Conservation (phyloP, 2,797 vertebrate species). For the Australoheros facetus region DNA sequence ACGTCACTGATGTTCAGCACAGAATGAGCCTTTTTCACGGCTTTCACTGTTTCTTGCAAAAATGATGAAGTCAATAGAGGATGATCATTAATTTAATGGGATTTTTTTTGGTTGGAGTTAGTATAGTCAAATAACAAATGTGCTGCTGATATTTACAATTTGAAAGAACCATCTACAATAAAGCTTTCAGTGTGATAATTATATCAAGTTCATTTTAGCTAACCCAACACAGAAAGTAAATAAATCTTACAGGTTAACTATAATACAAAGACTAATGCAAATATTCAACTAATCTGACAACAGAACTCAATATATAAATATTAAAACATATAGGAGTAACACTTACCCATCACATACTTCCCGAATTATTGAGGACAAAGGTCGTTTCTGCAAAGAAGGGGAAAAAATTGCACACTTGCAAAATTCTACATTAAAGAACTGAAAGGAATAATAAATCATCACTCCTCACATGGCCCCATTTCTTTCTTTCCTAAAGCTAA, state of each 20-base stretch:
- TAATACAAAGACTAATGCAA: no score
- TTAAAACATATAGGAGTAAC: background rate
- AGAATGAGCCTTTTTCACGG: background rate
- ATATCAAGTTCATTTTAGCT: background rate
- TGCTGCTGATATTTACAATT: background rate
- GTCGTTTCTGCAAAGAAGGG: slow-evolving; percentile 88
- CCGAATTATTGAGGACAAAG: slow-evolving; percentile 93
- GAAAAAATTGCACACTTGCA: background rate
- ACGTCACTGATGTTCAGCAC: no score
- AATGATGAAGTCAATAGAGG: background rate
- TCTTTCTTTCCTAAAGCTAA: background rate
- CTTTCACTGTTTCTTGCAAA: background rate
- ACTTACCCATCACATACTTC: slow-evolving; percentile 98
- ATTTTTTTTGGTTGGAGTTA: background rate
- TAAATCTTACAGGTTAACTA: background rate
- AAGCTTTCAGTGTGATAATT: background rate
- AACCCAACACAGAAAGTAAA: background rate
- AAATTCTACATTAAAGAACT: background rate
- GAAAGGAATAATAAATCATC: background rate
- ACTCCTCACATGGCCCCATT: background rate
- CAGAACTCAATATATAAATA: background rate
- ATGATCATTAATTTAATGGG: background rate
- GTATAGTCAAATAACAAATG: background rate
- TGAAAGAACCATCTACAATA: background rate
- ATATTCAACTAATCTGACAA: background rate